These are phyloP conservation scores for Caenorhabditis sp. DNA, from an alignment of 2,888 invertebrate species.

Conservation along the genomic window DNA sequence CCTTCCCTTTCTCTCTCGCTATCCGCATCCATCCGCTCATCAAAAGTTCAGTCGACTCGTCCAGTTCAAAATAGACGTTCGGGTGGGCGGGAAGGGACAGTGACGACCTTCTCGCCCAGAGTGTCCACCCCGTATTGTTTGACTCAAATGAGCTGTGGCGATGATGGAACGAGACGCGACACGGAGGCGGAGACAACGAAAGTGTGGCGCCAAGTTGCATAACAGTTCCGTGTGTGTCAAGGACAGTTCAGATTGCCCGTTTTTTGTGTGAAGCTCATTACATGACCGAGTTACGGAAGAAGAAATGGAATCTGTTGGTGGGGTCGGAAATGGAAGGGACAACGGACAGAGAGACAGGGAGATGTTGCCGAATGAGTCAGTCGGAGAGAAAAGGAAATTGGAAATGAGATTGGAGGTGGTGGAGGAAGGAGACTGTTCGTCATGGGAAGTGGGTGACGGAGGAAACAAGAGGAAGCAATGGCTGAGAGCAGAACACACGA, in stretches of 20 bases:
- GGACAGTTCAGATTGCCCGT: constrained; percentile 30
- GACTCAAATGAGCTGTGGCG: constrained; percentile 59
- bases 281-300: constrained; percentile 48
- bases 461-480: too few species aligned
- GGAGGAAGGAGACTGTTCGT: constrained; percentile 21
- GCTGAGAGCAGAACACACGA: background rate
- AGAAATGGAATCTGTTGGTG: constrained; percentile 33
- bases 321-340: constrained; percentile 22
- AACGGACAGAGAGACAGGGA: too few species aligned
- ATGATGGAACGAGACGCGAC: background rate
- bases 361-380: constrained; percentile 51
- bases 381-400: constrained; percentile 32
- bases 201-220: constrained; percentile 55
- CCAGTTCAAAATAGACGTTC: constrained; percentile 18
- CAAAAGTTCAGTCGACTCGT: constrained; percentile 26
- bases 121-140: constrained; percentile 45
- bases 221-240: constrained; percentile 58
- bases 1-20: background rate
- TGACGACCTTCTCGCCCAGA: constrained; percentile 42
- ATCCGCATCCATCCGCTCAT: too few species aligned
- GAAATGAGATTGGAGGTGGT: constrained; percentile 16
- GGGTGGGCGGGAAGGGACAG: background rate
- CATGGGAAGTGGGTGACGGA: constrained; percentile 1
- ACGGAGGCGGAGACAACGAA: constrained; percentile 18
- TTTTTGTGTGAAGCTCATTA: constrained; percentile 60